These are phyloP conservation scores for Pitta sordida DNA, from an alignment of 2,113 vertebrate species.

Conservation along the genomic window DNA sequence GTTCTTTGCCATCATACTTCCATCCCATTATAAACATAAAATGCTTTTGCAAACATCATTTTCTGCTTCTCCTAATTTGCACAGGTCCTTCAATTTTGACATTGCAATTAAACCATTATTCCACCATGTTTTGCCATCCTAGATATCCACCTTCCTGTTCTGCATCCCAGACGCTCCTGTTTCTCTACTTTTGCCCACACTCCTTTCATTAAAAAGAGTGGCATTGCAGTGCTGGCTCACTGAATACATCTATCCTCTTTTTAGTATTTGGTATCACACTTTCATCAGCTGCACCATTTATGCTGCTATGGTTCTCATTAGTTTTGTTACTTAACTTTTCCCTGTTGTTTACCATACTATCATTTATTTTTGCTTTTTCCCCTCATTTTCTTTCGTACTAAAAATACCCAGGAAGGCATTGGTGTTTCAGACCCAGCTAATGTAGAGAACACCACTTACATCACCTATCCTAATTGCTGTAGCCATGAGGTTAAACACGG, in stretches of 20 bases:
- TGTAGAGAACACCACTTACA: not conserved
- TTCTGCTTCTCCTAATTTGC: not conserved
- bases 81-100: not conserved
- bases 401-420: not conserved
- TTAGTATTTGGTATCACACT: not conserved
- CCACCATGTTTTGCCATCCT: not conserved
- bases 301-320: not conserved
- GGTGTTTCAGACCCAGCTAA: not conserved
- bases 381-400: not conserved
- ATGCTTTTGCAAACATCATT: fast-evolving
- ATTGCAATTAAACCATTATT: not conserved
- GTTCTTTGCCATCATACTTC: not conserved
- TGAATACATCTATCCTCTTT: not conserved
- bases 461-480: not conserved
- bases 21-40: not conserved
- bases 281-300: not conserved
- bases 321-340: not conserved
- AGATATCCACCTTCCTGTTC: not conserved
- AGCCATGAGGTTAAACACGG: not conserved
- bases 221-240: not conserved
- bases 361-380: not conserved
- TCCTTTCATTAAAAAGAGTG: not conserved
- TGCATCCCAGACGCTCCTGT: not conserved
- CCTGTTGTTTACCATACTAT: not conserved
- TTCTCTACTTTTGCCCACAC: not conserved